A percentile compares a stretch with the other conserved stretches of the same genome.
Evolutionary conservation across 2,888 invertebrate species (phyloP).

Genomic region (Sthenelais limicola): DNA sequence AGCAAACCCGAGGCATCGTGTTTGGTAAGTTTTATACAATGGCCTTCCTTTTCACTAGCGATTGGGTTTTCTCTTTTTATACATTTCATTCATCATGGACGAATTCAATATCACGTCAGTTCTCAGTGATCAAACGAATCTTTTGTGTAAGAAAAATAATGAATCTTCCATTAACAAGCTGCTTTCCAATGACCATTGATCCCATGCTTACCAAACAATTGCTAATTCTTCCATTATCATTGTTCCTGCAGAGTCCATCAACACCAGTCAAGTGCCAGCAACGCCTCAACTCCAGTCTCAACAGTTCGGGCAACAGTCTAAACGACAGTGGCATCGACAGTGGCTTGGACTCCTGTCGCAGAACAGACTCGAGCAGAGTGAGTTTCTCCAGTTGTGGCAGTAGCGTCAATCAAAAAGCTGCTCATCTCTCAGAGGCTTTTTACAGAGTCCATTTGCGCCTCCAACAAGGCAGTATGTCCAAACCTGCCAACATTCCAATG

Average conservation of each 20-base stretch:
- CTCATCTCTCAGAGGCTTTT: not conserved
- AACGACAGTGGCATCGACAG: slow-evolving; percentile 37
- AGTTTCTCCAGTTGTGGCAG: slow-evolving; percentile 29
- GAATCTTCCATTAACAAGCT: not conserved
- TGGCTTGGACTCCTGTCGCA: slow-evolving; percentile 1
- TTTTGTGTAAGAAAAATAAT: no score
- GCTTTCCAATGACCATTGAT: not conserved
- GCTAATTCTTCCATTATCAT: not conserved
- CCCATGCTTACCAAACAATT: not conserved
- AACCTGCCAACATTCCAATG: slow-evolving; percentile 11
- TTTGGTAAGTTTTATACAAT: no score
- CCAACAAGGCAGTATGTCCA: slow-evolving; percentile 16
- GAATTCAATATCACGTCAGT: no score
- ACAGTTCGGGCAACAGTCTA: slow-evolving; percentile 34
- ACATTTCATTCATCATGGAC: no score
- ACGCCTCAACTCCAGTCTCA: slow-evolving; percentile 25
- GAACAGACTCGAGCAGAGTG: slow-evolving; percentile 1
- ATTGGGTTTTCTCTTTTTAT: no score
- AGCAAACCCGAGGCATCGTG: no score
- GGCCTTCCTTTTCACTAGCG: no score
- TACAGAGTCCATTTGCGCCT: slow-evolving; percentile 15
- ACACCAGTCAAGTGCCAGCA: not conserved
- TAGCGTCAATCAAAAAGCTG: slow-evolving; percentile 10
- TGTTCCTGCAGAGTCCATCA: slow-evolving; percentile 9
- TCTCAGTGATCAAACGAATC: no score